Evolutionary conservation across 2,113 vertebrate species (phyloP), one percentile per base, ranked within the genome.

Genomic region (Haemorhous mexicanus): DNA sequence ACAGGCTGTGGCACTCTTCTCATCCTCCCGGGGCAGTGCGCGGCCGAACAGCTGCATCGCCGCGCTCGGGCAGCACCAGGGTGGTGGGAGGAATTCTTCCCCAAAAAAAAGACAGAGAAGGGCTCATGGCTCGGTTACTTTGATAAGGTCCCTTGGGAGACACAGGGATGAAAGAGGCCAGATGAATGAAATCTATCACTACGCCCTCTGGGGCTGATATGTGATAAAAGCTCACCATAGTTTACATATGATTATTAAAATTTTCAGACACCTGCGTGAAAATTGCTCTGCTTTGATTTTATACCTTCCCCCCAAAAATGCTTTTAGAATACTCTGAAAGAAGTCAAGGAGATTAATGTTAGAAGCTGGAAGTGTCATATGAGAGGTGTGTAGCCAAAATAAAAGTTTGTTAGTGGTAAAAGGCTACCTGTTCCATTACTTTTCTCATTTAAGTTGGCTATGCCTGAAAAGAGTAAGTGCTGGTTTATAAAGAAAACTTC

Each of bases 1-100:
- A 44, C 70, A 73, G 89, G 73, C 90, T 76, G 81, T 88, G 88
- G 94, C 74, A 87, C 91, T 88, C 64, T 15, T 79, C 92, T 87
- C 84, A 69, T 82, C 87, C 75, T 89, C 43, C 32, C 1, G 4
- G 73, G 79, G 69, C 44, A 5, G 58, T 8, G 4, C 0, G 6
- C 4, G 26, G 92, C 2, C 1, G 0, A 76, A 78, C 95, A 95
- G 91, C 94, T 90, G 85, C 62, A 26, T 3, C 2, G 19, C 70
- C 10, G 33, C 9, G 21, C 50, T 46, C n/a, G 2, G 44, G 39
- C 77, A 75, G 59, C 70, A 55, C 67, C 30, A 26, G 13, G 53
- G 62, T 52, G 84, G 84, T 2, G 4, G 59, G 43, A 70, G 35
- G 47, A 72, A 91, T 78, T 30, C 44, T 7, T 9, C 52, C 61